A percentile compares a stretch with the other conserved stretches of the same genome.
Evolutionary conservation across 1,140 invertebrate genomes (phyloP).

Genomic region (Brachionus paranguensis): DNA sequence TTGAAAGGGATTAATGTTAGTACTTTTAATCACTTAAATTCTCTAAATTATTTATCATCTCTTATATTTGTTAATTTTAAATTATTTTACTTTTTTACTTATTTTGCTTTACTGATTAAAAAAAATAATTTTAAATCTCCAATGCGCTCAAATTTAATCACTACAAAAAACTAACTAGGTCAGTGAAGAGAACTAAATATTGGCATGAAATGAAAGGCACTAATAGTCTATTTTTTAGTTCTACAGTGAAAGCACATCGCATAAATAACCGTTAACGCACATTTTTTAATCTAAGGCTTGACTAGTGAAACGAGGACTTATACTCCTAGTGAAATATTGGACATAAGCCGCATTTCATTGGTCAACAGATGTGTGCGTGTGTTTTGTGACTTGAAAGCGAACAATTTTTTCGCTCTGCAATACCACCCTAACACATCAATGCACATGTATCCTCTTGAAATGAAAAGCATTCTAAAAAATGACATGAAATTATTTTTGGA

Average conservation of each 20-base stretch:
- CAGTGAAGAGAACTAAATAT: too few species aligned
- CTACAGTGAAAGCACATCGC: too few species aligned
- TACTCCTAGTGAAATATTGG: background rate
- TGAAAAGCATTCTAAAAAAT: background rate
- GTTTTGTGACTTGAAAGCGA: constrained; percentile 32
- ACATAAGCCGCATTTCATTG: background rate
- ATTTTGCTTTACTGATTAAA: too few species aligned
- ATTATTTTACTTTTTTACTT: too few species aligned
- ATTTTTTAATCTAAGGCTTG: background rate
- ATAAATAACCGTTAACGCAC: background rate
- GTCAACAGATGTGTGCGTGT: constrained; percentile 1
- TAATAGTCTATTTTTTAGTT: too few species aligned
- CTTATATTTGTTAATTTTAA: too few species aligned
- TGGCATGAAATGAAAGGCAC: too few species aligned
- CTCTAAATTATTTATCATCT: too few species aligned
- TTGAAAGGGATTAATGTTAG: too few species aligned
- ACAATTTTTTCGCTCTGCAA: constrained; percentile 3
- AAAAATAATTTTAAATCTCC: too few species aligned
- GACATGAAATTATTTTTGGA: constrained; percentile 22
- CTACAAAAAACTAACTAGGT: background rate
- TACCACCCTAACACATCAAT: background rate
- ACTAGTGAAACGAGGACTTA: background rate
- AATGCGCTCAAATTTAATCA: too few species aligned
- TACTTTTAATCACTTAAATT: too few species aligned
- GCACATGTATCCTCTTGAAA: background rate